A percentile compares a stretch with the other conserved stretches of the same genome.
Conservation (phyloP, 2,797 vertebrate species). For the Emydoidea blandingii region DNA sequence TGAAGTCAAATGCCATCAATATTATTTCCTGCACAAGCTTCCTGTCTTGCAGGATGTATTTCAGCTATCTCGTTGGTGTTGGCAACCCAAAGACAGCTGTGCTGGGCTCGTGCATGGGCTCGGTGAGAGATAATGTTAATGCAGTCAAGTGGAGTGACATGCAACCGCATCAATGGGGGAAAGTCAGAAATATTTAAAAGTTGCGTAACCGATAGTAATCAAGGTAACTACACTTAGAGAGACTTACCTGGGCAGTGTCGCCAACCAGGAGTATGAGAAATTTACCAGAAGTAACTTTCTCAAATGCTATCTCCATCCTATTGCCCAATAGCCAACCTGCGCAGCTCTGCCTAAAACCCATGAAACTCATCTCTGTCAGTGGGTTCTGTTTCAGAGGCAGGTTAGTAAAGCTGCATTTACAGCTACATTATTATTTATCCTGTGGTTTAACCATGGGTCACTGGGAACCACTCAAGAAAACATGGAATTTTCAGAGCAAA, state of each 20-base stretch:
- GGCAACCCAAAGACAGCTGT: neutral
- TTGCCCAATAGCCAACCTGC: neutral
- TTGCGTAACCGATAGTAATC: too few relatives aligned
- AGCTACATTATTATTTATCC: neutral
- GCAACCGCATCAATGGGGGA: fast-evolving
- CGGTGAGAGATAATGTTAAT: neutral
- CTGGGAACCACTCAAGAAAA: neutral
- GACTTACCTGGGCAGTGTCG: neutral
- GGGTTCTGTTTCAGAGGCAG: neutral
- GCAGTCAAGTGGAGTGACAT: neutral
- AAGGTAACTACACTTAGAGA: neutral
- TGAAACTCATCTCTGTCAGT: neutral
- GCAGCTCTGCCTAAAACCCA: neutral
- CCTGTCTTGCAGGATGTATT: neutral
- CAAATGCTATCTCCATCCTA: neutral
- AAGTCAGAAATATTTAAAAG: neutral
- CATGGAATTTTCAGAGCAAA: neutral
- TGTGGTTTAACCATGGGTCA: neutral
- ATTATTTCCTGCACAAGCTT: neutral
- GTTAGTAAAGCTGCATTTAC: neutral
- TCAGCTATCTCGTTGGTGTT: neutral
- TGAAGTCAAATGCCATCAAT: neutral
- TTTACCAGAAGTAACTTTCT: neutral
- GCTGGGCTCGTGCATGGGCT: neutral
- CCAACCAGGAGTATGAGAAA: neutral